Evolutionary conservation across 2,888 invertebrate species (phyloP).

Genomic region (Eupsilia transversa): DNA sequence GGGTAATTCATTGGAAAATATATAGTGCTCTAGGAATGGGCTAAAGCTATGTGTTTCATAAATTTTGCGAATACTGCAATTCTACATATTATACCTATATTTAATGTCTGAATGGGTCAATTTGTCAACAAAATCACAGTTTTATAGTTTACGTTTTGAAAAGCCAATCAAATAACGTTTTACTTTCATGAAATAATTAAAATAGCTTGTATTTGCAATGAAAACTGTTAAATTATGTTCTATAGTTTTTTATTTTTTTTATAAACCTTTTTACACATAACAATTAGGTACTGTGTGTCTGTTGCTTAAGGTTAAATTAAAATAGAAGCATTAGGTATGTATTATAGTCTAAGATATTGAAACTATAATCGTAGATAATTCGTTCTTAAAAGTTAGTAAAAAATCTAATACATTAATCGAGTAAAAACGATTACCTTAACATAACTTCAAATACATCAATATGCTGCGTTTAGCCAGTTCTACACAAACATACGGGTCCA

Average conservation of each 20-base stretch:
- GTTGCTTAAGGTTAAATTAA: not conserved
- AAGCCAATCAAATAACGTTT: not conserved
- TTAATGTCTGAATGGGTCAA: too few species aligned
- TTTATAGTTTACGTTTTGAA: not conserved
- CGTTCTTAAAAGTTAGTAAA: too few species aligned
- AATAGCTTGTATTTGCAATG: not conserved
- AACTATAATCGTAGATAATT: not conserved
- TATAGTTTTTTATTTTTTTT: too few species aligned
- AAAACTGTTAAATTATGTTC: too few species aligned
- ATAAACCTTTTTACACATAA: too few species aligned
- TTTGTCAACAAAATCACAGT: not conserved
- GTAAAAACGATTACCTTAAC: not conserved
- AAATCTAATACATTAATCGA: not conserved
- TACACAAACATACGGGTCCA: not conserved
- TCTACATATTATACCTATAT: not conserved
- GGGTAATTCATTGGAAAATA: slow-evolving; percentile 14
- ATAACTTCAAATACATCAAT: not conserved
- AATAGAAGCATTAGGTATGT: not conserved
- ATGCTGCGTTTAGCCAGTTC: not conserved
- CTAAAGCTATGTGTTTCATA: not conserved
- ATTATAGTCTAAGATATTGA: too few species aligned
- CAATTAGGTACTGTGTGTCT: too few species aligned
- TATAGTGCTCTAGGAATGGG: not conserved
- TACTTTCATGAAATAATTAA: not conserved
- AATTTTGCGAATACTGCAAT: not conserved